A percentile compares a stretch with the other conserved stretches of the same genome.
These are phyloP conservation scores for Drosophila bunnanda DNA, from an alignment of 2,888 invertebrate species.

Conservation along the genomic window DNA sequence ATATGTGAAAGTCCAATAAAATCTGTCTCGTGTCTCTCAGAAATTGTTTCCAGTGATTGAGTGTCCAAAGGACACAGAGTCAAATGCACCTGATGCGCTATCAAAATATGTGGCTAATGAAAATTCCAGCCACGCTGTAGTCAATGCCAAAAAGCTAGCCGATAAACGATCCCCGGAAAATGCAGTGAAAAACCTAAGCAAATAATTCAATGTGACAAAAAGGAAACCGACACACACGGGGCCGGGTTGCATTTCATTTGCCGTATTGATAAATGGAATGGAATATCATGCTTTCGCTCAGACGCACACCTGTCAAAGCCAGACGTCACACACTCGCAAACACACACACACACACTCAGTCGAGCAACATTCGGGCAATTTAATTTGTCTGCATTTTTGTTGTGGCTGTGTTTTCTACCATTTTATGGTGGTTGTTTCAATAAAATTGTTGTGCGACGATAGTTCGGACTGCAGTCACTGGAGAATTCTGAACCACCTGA, in stretches of 20 bases:
- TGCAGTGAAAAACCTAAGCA: conserved; percentile 28
- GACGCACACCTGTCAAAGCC: conserved; percentile 67
- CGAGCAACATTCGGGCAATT: conserved; percentile 59
- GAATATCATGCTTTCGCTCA: conserved; percentile 52
- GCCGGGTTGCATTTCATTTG: conserved; percentile 59
- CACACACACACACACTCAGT: conserved; percentile 9
- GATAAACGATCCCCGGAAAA: conserved; percentile 39
- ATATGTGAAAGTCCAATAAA: conserved; percentile 11
- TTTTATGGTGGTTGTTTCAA: conserved; percentile 78
- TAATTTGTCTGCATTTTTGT: conserved; percentile 72
- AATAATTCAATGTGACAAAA: conserved; percentile 44
- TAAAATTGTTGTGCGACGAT: conserved; percentile 60
- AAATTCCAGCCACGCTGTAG: conserved; percentile 26
- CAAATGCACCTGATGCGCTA: conserved; percentile 1
- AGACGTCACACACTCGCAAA: conserved; percentile 32
- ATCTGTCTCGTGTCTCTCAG: background rate
- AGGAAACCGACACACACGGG: conserved; percentile 22
- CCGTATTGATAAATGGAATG: conserved; percentile 76
- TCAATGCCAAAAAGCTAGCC: conserved; percentile 23
- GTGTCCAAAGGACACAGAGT: conserved; percentile 1
- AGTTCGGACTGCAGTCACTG: conserved; percentile 33
- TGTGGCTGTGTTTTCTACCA: conserved; percentile 72
- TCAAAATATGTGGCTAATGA: conserved; percentile 29
- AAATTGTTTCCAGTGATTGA: conserved; percentile 5
- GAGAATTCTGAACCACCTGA: conserved; percentile 33